Conservation (phyloP, 2,113 vertebrate species). For the Muscicapa adusta region DNA sequence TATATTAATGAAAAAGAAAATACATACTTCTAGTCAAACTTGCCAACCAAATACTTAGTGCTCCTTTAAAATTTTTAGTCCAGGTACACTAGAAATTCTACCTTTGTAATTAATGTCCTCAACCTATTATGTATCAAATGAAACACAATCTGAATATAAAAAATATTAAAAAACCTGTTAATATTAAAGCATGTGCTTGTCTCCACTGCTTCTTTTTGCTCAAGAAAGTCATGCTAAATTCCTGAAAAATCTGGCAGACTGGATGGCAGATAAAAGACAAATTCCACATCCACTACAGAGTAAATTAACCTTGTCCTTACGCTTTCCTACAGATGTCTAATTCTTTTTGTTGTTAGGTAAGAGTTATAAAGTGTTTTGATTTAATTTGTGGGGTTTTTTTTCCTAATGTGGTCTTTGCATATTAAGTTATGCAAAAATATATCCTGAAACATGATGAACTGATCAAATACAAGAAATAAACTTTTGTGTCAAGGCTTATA, state of each 20-base stretch:
- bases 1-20: background rate
- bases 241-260: background rate
- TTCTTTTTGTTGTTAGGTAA: background rate
- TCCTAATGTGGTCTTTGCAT: background rate
- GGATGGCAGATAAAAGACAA: background rate
- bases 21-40: background rate
- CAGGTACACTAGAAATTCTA: background rate
- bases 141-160: background rate
- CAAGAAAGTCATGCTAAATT: background rate
- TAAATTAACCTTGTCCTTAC: background rate
- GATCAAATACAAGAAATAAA: background rate
- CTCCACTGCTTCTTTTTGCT: background rate
- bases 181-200: background rate
- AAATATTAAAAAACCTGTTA: background rate
- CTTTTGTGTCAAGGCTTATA: background rate
- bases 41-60: background rate
- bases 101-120: background rate
- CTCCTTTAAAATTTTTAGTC: background rate
- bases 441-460: background rate
- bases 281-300: background rate
- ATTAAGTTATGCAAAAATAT: background rate
- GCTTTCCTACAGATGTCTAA: background rate
- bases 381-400: background rate
- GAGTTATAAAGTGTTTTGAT: background rate
- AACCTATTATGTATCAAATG: background rate